phyloP scores from a whole-genome alignment of 1,140 invertebrate genomes.

The Polyergus mexicanus region DNA sequence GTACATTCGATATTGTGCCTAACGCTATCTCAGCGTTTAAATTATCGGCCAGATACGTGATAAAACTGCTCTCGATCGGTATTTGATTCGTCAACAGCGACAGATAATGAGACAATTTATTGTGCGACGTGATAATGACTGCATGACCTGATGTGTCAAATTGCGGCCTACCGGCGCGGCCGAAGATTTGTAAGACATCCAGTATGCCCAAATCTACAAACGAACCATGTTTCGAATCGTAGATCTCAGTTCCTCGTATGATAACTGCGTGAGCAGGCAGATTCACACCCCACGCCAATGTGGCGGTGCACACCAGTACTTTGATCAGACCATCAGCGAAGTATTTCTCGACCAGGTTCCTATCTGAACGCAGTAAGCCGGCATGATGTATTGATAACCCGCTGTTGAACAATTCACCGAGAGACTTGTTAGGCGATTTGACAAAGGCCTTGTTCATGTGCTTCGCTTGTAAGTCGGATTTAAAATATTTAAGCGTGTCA shows the following conservation, averaged over 20 bases:
- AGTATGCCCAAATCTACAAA: slow-evolving; percentile 98
- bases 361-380: slow-evolving; percentile 95
- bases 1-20: slow-evolving; percentile 97
- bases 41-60: slow-evolving; percentile 97
- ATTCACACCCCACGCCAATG: slow-evolving; percentile 99
- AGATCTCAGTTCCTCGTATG: slow-evolving; percentile 99
- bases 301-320: slow-evolving; percentile 98
- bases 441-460: slow-evolving; percentile 89
- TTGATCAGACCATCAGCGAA: slow-evolving; percentile 96
- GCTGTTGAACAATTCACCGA: slow-evolving; percentile 93
- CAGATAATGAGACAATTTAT: slow-evolving; percentile 97
- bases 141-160: slow-evolving; percentile 97
- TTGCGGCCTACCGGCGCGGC: slow-evolving; percentile 98
- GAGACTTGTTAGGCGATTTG: slow-evolving; percentile 91
- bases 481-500: slow-evolving; percentile 90
- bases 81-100: slow-evolving; percentile 98
- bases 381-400: slow-evolving; percentile 99
- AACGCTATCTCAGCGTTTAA: slow-evolving; percentile 98
- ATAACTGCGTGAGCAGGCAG: slow-evolving; percentile 99
- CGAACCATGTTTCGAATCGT: slow-evolving; percentile 97
- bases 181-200: slow-evolving; percentile 99
- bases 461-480: slow-evolving; percentile 88
- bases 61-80: slow-evolving; percentile 99
- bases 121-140: slow-evolving; percentile 97
- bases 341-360: slow-evolving; percentile 95